Base-by-base conservation (phyloP, 2,797 vertebrate species). In the Pachyuromys duprasi region DNA sequence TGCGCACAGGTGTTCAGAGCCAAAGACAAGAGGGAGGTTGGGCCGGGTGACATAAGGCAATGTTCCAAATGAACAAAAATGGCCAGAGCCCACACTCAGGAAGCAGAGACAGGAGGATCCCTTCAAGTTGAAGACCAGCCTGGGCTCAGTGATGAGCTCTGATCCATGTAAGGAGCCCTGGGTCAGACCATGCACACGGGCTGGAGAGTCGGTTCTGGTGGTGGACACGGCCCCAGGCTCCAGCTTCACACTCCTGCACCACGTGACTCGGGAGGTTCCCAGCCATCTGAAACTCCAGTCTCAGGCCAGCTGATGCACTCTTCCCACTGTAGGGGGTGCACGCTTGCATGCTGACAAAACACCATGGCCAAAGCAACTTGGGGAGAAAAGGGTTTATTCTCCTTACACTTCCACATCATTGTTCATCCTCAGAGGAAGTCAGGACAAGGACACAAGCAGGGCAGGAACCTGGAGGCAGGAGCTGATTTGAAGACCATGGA, bases 31-130 rank as follows among this genome's bases (percentile, higher is more conserved):
- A 42, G 36, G 28, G 4, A 18, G 33, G 11, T 8, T 45, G 7
- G n/a, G 20, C 9, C 24, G 24, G 12, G 2, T 1, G 5, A 8
- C 2, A 11, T 5, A 75, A 63, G 2, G 24, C 2, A 8, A 22
- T 8, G 1, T 36, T 78, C 60, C 8, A 17, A n/a, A 11, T 36
- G 24, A 28, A 7, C 15, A 72, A 74, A 75, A 36, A 65, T 8
- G 13, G 4, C 55, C 13, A 80, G 26, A 31, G 28, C 28, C 26
- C 17, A 15, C 57, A 42, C 86, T 60, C 11, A 60, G 17, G 36
- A 75, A 72, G 26, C 53, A 42, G 36, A 42, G 39, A 28, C 8
- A 15, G 17, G 55, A 75, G 18, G 70, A 62, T 62, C 70, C 33
- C 3, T 2, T 5, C 22, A 72, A 36, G n/a, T 57, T 57, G 70